phyloP scores from a whole-genome alignment of 2,797 vertebrate species.

The Hyperoplus immaculatus region DNA sequence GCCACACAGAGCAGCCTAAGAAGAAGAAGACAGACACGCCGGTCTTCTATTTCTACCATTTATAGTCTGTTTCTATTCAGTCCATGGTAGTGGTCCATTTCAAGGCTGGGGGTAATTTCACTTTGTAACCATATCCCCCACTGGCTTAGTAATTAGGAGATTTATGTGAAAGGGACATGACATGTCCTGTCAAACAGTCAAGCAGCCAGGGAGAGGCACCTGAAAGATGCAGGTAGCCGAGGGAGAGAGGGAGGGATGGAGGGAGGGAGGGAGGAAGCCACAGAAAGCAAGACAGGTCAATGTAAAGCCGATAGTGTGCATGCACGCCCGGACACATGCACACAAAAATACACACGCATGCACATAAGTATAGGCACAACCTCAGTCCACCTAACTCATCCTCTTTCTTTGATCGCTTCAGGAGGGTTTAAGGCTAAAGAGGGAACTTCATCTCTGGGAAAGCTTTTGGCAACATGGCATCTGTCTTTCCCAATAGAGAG shows the following conservation, averaged over 20 bases:
- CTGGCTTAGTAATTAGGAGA: slow-evolving; percentile 56
- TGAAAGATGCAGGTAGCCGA: slow-evolving; percentile 52
- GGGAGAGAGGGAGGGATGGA: slow-evolving; percentile 29
- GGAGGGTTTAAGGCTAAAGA: slow-evolving; percentile 32
- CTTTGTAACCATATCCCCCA: slow-evolving; percentile 46
- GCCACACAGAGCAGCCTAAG: slow-evolving; percentile 13
- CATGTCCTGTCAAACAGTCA: slow-evolving; percentile 67
- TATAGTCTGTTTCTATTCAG: slow-evolving; percentile 27
- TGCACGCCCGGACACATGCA: slow-evolving; percentile 29
- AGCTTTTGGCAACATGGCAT: slow-evolving; percentile 74
- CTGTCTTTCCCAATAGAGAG: slow-evolving; percentile 71
- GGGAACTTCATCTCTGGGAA: slow-evolving; percentile 64
- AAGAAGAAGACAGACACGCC: slow-evolving; percentile 16
- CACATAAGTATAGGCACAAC: slow-evolving; percentile 38
- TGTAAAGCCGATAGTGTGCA: slow-evolving; percentile 20
- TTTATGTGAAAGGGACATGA: slow-evolving; percentile 61
- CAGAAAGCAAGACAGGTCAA: slow-evolving; percentile 44
- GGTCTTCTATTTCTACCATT: slow-evolving; percentile 21
- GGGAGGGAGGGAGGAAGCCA: neutral
- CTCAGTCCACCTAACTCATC: slow-evolving; percentile 42
- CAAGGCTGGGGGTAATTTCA: slow-evolving; percentile 43
- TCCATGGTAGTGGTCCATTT: slow-evolving; percentile 34
- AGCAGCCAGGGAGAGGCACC: slow-evolving; percentile 49
- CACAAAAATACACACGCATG: slow-evolving; percentile 45
- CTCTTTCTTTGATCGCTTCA: slow-evolving; percentile 56